Conservation (phyloP, 53 echinoderm and acorn worm species). For the Henricia sp. region DNA sequence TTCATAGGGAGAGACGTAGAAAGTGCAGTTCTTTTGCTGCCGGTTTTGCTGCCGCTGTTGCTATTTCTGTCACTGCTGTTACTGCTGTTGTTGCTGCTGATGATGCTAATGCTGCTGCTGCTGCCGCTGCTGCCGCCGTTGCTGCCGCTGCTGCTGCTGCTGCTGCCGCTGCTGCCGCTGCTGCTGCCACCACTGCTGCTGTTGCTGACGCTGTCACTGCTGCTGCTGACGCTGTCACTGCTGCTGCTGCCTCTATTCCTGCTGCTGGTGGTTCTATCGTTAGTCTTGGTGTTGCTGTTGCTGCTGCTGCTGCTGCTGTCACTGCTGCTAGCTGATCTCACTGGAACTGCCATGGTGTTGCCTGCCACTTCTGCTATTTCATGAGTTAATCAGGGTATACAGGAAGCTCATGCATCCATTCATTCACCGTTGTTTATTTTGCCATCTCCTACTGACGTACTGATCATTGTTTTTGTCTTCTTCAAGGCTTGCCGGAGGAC, state of each 20-base stretch:
- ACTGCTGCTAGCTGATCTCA: too few relatives aligned
- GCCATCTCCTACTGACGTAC: too few relatives aligned
- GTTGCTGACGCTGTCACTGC: background rate
- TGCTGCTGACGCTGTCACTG: conserved; percentile 11
- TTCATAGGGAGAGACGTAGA: too few relatives aligned
- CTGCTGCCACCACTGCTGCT: background rate
- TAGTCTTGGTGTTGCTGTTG: background rate
- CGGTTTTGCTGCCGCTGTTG: conserved; percentile 13
- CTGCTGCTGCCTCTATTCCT: conserved; percentile 19
- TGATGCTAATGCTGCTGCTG: background rate
- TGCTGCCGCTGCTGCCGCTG: conserved; percentile 6
- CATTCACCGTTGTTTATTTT: too few relatives aligned
- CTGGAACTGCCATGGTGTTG: too few relatives aligned
- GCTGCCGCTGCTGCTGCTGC: conserved; percentile 10
- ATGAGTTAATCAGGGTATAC: too few relatives aligned
- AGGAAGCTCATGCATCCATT: too few relatives aligned
- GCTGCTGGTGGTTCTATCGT: background rate
- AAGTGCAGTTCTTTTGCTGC: too few relatives aligned
- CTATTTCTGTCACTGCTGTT: conserved; percentile 15
- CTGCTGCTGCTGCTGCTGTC: conserved; percentile 12
- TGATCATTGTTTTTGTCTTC: too few relatives aligned
- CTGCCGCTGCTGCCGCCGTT: conserved; percentile 3
- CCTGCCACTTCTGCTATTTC: too few relatives aligned
- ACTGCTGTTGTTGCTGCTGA: conserved; percentile 21
- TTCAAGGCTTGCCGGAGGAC: too few relatives aligned